These are phyloP conservation scores for Cynopterus brachyotis DNA, from an alignment of 2,113 vertebrate genomes.

Conservation along the genomic window DNA sequence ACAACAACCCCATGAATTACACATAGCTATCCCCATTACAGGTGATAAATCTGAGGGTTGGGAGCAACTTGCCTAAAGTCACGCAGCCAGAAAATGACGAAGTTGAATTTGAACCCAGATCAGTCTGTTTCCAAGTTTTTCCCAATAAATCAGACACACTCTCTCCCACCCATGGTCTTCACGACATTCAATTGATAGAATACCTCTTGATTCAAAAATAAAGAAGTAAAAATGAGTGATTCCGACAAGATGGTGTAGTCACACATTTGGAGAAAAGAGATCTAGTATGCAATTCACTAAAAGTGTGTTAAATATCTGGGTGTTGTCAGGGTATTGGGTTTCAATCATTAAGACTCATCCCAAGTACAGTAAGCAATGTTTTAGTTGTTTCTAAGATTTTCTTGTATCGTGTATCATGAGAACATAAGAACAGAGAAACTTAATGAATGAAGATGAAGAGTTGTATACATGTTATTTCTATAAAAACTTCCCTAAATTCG, in stretches of 20 bases:
- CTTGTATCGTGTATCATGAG: not conserved
- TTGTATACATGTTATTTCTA: not conserved
- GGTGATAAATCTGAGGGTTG: not conserved
- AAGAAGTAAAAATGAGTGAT: not conserved
- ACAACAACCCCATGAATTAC: not conserved
- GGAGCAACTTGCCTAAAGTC: not conserved
- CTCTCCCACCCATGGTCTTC: not conserved
- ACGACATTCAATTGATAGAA: not conserved
- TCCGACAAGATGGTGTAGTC: not conserved
- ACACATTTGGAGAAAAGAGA: slow-evolving; percentile 6
- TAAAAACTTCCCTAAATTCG: slow-evolving; percentile 31
- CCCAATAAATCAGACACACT: not conserved
- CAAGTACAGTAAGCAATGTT: not conserved
- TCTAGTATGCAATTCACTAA: not conserved
- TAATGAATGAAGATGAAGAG: not conserved
- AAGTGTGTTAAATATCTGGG: not conserved
- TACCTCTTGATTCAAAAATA: not conserved
- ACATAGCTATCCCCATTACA: not conserved
- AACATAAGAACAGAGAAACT: not conserved
- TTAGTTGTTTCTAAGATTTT: not conserved
- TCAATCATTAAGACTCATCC: not conserved
- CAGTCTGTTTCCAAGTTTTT: slow-evolving; percentile 16
- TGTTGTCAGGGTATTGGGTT: not conserved
- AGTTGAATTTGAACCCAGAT: not conserved
- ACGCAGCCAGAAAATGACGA: slow-evolving; percentile 8